Percentiles rank a stretch among this genome's conserved stretches.
Conservation (phyloP, 2,113 vertebrate genomes). For the Sterrhoptilus dennistouni region DNA sequence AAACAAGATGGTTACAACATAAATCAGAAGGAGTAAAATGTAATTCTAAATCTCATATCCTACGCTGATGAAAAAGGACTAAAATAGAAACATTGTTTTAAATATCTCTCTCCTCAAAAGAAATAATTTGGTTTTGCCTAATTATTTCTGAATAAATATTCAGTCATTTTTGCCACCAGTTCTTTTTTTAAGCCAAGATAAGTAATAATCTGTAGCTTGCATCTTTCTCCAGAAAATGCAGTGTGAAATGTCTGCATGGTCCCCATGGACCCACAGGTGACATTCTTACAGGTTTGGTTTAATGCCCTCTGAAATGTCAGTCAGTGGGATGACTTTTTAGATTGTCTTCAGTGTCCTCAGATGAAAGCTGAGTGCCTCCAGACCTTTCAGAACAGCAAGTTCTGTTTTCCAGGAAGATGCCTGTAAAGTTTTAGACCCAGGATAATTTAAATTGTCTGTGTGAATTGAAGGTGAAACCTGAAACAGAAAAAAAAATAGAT, state of each 20-base stretch:
- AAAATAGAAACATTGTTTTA: background rate
- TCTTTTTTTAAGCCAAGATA: background rate
- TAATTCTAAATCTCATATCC: background rate
- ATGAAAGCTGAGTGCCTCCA: background rate
- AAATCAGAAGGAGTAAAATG: background rate
- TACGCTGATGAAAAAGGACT: background rate
- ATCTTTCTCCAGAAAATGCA: background rate
- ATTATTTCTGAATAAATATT: background rate
- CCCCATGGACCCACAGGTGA: background rate
- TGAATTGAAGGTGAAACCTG: background rate
- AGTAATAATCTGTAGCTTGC: background rate
- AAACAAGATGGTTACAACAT: background rate
- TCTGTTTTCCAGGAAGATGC: background rate
- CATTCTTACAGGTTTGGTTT: background rate
- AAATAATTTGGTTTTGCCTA: background rate
- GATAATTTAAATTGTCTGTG: background rate
- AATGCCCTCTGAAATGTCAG: background rate
- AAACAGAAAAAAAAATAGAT: background rate
- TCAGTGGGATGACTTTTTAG: background rate
- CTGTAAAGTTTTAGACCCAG: background rate
- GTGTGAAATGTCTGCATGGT: background rate
- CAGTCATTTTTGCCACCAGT: background rate
- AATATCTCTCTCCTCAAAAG: background rate
- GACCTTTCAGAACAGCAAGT: background rate
- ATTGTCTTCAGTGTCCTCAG: background rate